A percentile compares a stretch with the other conserved stretches of the same genome.
Evolutionary conservation across 2,888 invertebrate species (phyloP).

Genomic region (Dione vanillae): DNA sequence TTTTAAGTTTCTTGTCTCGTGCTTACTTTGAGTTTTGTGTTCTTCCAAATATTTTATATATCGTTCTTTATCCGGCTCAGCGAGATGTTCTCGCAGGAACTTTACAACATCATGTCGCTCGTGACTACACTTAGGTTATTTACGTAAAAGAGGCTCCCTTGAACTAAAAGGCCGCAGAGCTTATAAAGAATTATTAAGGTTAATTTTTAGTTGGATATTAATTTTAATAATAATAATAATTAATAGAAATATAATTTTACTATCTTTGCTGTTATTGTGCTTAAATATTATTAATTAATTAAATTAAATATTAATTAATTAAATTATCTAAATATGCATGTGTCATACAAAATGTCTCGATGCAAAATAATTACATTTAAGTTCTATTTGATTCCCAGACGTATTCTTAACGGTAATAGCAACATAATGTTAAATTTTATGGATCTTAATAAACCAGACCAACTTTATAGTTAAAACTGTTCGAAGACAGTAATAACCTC

Average conservation of each 20-base stretch:
- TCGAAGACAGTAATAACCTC: neutral
- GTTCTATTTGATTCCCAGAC: no score
- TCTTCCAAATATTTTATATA: conserved; percentile 18
- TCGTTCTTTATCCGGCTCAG: conserved; percentile 16
- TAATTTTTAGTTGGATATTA: neutral
- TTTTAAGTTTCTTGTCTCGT: conserved; percentile 19
- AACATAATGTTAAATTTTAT: no score
- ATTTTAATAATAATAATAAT: neutral
- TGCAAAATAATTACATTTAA: no score
- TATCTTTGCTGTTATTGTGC: no score
- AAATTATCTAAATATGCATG: no score
- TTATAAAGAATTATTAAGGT: neutral
- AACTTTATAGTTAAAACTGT: neutral
- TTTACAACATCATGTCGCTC: neutral
- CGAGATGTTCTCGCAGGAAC: neutral
- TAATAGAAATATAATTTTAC: no score
- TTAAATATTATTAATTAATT: no score
- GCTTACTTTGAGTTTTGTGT: conserved; percentile 18
- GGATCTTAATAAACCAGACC: no score
- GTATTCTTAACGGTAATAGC: no score
- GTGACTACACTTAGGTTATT: neutral
- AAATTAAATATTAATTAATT: no score
- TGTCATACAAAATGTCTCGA: no score
- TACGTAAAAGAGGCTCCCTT: neutral
- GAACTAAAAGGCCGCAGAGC: neutral